Evolutionary conservation across 2,113 vertebrate species (phyloP).

Genomic region (Pachycephala philippinensis): DNA sequence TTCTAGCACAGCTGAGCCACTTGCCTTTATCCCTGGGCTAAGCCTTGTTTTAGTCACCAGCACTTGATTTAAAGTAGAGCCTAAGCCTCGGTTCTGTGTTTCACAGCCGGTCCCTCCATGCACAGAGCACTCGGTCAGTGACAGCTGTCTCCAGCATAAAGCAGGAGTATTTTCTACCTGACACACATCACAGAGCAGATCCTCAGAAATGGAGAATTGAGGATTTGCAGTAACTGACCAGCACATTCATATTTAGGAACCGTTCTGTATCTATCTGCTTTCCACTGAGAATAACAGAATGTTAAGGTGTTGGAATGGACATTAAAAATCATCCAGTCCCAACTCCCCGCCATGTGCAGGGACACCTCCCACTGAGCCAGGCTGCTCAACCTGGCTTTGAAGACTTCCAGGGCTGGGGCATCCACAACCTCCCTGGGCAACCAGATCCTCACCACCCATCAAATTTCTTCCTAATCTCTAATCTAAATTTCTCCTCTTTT

Average conservation of each 20-base stretch:
- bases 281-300: neutral
- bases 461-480: neutral
- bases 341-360: neutral
- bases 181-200: neutral
- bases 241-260: neutral
- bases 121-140: neutral
- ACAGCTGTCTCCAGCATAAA: neutral
- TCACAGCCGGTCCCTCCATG: neutral
- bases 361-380: neutral
- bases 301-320: neutral
- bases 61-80: neutral
- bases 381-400: neutral
- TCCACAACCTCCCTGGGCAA: neutral
- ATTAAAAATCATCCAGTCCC: neutral
- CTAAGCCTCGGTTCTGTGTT: neutral
- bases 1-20: neutral
- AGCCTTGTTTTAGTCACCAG: neutral
- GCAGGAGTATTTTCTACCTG: neutral
- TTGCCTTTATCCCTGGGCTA: neutral
- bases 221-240: neutral
- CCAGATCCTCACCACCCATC: neutral
- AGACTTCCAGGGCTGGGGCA: neutral
- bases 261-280: neutral
- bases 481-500: neutral
- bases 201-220: rapidly evolving